A percentile compares a stretch with the other conserved stretches of the same genome.
phyloP scores from a whole-genome alignment of 2,797 vertebrate genomes.

The Acrossocheilus wenchowensis region DNA sequence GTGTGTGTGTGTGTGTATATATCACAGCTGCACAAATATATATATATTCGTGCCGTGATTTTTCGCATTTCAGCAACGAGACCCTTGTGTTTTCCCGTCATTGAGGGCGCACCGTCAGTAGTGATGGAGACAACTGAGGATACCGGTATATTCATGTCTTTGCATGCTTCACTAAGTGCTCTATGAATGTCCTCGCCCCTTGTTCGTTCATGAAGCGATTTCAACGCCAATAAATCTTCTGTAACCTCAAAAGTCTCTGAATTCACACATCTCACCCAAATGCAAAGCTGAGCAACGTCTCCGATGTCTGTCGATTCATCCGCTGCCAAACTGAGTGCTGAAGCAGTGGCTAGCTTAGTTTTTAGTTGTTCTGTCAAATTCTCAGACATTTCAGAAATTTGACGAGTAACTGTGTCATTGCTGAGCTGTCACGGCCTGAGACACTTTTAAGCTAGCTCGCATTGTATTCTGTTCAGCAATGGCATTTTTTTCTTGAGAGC shows the following conservation, averaged over 20 bases:
- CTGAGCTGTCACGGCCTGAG: neutral
- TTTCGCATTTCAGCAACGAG: neutral
- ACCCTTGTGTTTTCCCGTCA: neutral
- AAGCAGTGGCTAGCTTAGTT: neutral
- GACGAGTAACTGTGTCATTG: neutral
- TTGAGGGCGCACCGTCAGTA: neutral
- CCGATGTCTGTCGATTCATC: neutral
- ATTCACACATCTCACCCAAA: neutral
- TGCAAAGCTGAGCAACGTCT: neutral
- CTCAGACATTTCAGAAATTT: neutral
- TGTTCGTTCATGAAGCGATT: neutral
- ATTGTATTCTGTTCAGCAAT: neutral
- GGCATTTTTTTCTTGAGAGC: neutral
- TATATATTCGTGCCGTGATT: neutral
- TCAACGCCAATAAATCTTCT: neutral
- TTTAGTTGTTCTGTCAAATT: constrained; percentile 1
- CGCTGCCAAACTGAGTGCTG: neutral
- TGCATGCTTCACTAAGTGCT: neutral
- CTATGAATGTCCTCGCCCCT: neutral
- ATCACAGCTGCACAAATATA: too few species aligned
- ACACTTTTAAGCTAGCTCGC: neutral
- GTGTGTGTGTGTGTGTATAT: too few species aligned
- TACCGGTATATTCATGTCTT: neutral
- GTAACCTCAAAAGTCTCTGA: neutral
- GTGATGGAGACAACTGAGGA: neutral